Base-by-base conservation (phyloP, 2,888 invertebrate genomes). In the Andrena flavipes region DNA sequence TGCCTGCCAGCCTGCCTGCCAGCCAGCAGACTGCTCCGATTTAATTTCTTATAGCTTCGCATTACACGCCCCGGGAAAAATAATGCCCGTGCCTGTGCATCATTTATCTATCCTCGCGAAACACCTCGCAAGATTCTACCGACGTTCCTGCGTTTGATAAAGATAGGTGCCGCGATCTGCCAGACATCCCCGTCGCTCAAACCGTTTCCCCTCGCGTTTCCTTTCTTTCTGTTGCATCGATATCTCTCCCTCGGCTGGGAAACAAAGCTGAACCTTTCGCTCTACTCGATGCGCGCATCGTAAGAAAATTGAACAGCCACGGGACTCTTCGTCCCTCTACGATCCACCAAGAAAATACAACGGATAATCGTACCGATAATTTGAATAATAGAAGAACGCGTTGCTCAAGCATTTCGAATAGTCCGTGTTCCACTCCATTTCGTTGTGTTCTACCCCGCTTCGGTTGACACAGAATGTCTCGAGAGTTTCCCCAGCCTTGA, bases 11-110 rank as follows among this genome's bases (percentile, higher is more conserved):
- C 23, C 64, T 29, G 30, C 29, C n/a, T 16, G 7, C 26, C 33
- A 30, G 0, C 48, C 56, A 10, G 30, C 23, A 26, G 16, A 6
- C 42, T 49, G 62, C 42, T 67, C 33, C 63, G 54, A 78, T 78
- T 82, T 78, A 49, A 82, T 78, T 78, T 60, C 73, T 68, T 60
- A 74, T 26, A 65, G 62, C 73, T 20, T 13, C 59, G 30, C 23
- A 16, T 30, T 30, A 59, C 42, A 59, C 54, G 30, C 5, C n/a
- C 26, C 2, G 20, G 42, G 33, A 64, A 76, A 67, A 74, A 59
- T 67, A 30, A 74, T 3, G 20, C 29, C 2, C 56, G n/a, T 2
- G 56, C 16, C 64, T 20, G 54, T 26, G 5, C 26, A 7, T 65
- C 54, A 10, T 71, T 33, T 42, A 54, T 65, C 29, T 42, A n/a